Evolutionary conservation across 2,797 vertebrate genomes (phyloP).

Genomic region (Nyctalus aviator): DNA sequence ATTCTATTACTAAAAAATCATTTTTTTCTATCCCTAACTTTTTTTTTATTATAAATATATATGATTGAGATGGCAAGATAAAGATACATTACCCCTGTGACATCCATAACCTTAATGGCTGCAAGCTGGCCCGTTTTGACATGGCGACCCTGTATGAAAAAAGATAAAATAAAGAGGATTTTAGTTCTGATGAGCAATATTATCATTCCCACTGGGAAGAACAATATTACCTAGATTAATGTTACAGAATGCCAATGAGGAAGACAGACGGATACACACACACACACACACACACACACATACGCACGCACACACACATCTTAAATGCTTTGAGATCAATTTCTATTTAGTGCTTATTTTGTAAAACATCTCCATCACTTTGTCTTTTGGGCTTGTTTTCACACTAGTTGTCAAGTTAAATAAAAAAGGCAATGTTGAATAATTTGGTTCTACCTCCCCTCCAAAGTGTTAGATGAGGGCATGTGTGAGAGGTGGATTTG

Average conservation of each 20-base stretch:
- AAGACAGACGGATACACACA: neutral
- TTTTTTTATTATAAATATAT: neutral
- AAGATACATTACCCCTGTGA: conserved; percentile 94
- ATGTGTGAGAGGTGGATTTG: neutral
- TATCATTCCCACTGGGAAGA: neutral
- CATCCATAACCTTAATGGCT: conserved; percentile 99
- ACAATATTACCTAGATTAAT: neutral
- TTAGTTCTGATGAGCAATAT: conserved; percentile 27
- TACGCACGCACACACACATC: neutral
- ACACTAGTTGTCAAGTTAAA: neutral
- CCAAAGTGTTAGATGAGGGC: neutral
- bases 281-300: neutral
- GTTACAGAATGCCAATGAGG: neutral
- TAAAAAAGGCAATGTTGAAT: neutral
- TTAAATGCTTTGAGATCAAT: conserved; percentile 9
- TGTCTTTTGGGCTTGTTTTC: conserved; percentile 32
- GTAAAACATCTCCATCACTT: neutral
- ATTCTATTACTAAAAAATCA: neutral
- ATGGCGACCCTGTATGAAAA: conserved; percentile 94
- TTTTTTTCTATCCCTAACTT: conserved; percentile 14
- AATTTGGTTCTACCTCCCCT: neutral
- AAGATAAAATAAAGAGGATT: neutral
- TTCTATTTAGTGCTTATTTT: conserved; percentile 39
- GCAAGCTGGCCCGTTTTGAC: conserved; percentile 99
- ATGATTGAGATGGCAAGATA: conserved; percentile 4